A percentile compares a stretch with the other conserved stretches of the same genome.
Conservation (phyloP, 2,797 vertebrate species). For the Myioborus miniatus region DNA sequence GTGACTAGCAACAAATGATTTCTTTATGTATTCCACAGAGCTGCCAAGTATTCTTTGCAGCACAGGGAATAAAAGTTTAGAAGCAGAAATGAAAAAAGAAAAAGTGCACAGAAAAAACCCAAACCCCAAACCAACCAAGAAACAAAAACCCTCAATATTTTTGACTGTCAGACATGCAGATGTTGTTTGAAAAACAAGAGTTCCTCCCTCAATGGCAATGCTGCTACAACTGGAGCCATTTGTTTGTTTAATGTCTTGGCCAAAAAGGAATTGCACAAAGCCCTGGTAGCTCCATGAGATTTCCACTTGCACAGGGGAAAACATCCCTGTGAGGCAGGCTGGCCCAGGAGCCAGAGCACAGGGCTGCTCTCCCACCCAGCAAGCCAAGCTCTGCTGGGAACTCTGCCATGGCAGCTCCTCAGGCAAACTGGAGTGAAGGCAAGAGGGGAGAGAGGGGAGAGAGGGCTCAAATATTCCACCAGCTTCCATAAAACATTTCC, state of each 20-base stretch:
- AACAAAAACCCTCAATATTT: fast-evolving
- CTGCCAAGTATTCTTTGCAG: neutral
- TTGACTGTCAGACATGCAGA: neutral
- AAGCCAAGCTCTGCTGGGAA: neutral
- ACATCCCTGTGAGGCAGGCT: neutral
- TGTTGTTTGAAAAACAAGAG: neutral
- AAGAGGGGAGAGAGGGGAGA: neutral
- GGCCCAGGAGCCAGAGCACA: neutral
- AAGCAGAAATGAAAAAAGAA: neutral
- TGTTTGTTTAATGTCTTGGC: neutral
- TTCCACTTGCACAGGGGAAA: neutral
- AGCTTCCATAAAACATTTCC: neutral
- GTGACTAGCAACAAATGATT: neutral
- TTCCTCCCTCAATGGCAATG: neutral
- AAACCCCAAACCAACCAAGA: neutral
- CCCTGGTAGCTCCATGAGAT: neutral
- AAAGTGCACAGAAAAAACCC: neutral
- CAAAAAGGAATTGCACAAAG: neutral
- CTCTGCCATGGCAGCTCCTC: neutral
- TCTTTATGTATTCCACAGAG: neutral
- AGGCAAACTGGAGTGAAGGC: neutral
- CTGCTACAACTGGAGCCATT: neutral
- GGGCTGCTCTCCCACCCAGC: neutral
- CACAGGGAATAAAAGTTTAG: neutral
- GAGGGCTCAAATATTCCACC: neutral